Base-by-base conservation (phyloP, 2,888 invertebrate species). In the Herminia tarsipennalis region DNA sequence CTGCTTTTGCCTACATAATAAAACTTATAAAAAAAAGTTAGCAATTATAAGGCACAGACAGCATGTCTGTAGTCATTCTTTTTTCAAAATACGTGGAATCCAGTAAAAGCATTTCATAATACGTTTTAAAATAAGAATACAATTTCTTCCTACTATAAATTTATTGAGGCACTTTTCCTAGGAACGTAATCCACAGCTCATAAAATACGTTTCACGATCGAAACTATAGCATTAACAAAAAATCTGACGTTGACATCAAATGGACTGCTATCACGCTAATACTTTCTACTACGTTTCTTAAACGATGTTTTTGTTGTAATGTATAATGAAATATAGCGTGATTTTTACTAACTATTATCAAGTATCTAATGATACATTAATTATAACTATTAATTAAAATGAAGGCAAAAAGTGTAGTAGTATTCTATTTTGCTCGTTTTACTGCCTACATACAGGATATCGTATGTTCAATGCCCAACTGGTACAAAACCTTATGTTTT, bases 141-240 rank as follows among this genome's bases (percentile, higher is more conserved):
- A 12, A 14, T 4, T 16, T 10, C 10, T 2, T 25, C 5, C 17
- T 24, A 9, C 6, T 29, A 25, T 21, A 38, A 24, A 22, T 21
- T 22, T 27, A 18, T 29, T 37, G 36, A 33, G 13, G 20, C 17
- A 38, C 35, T 53, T 47, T 51, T 50, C 50, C 56, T 28, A 40
- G 28, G 27, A 22, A 36, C 40, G 35, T 40, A 30, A 65, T 73
- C 70, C 66, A 62, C 71, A 74, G 69, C 60, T 72, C 72, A 67
- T 77, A 78, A 79, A 78, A 29, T 20, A 37, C 21, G 40, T 69
- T 66, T 60, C 42, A 56, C 66, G 68, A 73, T 71, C 66, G 65
- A 74, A 78, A 78, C 76, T 74, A 52, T 47, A 62, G 66, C 59
- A 70, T 78, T 71, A 72, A 54, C 51, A 66, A 72, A 73, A 76